Conservation (phyloP, 2,797 vertebrate genomes). For the Rachycentron canadum region DNA sequence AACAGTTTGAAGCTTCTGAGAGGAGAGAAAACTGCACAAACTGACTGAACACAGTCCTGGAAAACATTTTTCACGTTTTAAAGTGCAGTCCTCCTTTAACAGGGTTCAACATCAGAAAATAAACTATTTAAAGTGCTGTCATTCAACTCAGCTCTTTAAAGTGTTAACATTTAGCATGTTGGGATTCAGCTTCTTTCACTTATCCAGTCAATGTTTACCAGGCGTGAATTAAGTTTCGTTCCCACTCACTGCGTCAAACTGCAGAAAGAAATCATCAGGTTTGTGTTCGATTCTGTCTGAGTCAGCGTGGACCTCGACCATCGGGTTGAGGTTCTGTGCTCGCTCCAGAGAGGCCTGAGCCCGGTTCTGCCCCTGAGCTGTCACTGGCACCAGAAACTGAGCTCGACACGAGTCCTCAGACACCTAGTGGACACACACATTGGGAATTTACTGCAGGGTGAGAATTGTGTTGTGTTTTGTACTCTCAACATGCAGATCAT, state of each 20-base stretch:
- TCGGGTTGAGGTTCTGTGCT: constrained; percentile 96
- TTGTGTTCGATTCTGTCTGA: constrained; percentile 86
- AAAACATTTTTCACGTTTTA: not conserved
- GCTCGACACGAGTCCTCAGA: constrained; percentile 89
- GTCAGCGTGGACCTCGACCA: constrained; percentile 94
- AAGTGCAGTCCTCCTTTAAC: not conserved
- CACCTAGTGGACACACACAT: constrained; percentile 80
- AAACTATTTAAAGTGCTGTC: not conserved
- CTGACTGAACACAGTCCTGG: not conserved
- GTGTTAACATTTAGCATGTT: not conserved
- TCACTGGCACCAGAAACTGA: constrained; percentile 92
- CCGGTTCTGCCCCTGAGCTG: constrained; percentile 88
- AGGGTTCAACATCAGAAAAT: not conserved
- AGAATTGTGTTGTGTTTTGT: not conserved
- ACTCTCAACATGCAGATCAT: not conserved
- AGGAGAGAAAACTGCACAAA: not conserved
- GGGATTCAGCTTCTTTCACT: not conserved
- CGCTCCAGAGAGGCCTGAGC: constrained; percentile 92
- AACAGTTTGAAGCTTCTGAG: not conserved
- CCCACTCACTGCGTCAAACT: constrained; percentile 93
- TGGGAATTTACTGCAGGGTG: not conserved
- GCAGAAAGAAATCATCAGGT: constrained; percentile 90
- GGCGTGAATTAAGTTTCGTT: not conserved
- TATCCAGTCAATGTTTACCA: not conserved
- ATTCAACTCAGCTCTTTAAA: not conserved